Percentiles rank a stretch among this genome's conserved stretches.
Evolutionary conservation across 53 echinoderm and acorn worm species (phyloP).

Genomic region (Patiria pectinifera): DNA sequence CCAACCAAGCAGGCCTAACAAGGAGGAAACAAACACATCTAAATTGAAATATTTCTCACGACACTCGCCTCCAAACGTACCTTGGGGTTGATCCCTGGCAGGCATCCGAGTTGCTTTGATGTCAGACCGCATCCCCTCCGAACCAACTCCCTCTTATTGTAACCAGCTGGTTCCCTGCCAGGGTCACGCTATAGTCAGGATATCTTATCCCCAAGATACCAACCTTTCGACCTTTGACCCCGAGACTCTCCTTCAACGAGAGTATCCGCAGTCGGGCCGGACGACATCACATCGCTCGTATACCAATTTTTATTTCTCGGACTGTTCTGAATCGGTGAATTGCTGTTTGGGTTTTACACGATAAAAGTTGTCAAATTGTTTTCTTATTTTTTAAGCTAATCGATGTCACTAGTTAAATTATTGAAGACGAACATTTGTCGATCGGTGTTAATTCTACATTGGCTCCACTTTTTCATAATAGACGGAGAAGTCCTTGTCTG

Average conservation of each 20-base stretch:
- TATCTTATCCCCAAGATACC: slow-evolving; percentile 55
- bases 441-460: too few species aligned
- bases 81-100: slow-evolving; percentile 35
- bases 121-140: slow-evolving; percentile 7
- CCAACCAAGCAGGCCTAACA: not conserved
- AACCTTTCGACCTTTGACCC: slow-evolving; percentile 51
- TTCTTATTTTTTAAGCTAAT: too few species aligned
- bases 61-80: slow-evolving; percentile 13
- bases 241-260: slow-evolving; percentile 40
- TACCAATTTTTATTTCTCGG: slow-evolving; percentile 19
- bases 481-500: too few species aligned
- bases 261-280: slow-evolving; percentile 1
- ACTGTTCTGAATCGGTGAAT: not conserved
- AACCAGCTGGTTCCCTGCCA: slow-evolving; percentile 63
- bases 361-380: not conserved
- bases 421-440: too few species aligned
- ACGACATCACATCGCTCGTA: slow-evolving; percentile 18
- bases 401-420: too few species aligned
- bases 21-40: not conserved
- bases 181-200: slow-evolving; percentile 52
- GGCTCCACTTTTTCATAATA: too few species aligned
- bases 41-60: slow-evolving; percentile 61
- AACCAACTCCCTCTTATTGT: slow-evolving; percentile 50
- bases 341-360: not conserved
- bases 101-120: slow-evolving; percentile 50